Evolutionary conservation across 2,797 vertebrate genomes (phyloP).

Genomic region (Gila robusta): DNA sequence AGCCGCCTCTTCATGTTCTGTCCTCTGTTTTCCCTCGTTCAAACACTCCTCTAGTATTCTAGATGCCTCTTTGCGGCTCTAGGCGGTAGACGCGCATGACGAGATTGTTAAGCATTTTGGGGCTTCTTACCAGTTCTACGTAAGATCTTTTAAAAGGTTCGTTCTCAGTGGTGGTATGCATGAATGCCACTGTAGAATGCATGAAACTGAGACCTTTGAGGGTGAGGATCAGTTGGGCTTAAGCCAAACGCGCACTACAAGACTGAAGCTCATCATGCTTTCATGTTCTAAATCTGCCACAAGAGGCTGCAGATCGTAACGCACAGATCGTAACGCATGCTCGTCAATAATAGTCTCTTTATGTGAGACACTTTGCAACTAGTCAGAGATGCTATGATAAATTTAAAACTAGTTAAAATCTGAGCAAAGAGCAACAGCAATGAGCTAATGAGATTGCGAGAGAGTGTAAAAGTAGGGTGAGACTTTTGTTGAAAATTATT

Average conservation of each 20-base stretch:
- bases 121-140: conserved; percentile 8
- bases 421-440: neutral
- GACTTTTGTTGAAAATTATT: neutral
- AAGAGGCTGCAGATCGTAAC: neutral
- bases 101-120: conserved; percentile 16
- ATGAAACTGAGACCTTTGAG: conserved; percentile 19
- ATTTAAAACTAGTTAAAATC: neutral
- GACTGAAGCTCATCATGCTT: conserved; percentile 31
- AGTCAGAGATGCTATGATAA: neutral
- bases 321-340: neutral
- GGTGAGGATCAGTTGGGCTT: conserved; percentile 5
- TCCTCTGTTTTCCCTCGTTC: conserved; percentile 49
- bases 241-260: neutral
- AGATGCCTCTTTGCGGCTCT: conserved; percentile 1
- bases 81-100: conserved; percentile 28
- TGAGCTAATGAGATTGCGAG: neutral
- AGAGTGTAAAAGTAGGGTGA: neutral
- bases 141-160: conserved; percentile 38
- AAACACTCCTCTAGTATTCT: conserved; percentile 37
- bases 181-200: conserved; percentile 46
- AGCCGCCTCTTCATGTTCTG: conserved; percentile 35
- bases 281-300: conserved; percentile 55
- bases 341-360: neutral
- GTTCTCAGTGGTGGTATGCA: conserved; percentile 52
- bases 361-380: neutral